phyloP scores from a whole-genome alignment of 2,113 vertebrate species.

The Chitala chitala region DNA sequence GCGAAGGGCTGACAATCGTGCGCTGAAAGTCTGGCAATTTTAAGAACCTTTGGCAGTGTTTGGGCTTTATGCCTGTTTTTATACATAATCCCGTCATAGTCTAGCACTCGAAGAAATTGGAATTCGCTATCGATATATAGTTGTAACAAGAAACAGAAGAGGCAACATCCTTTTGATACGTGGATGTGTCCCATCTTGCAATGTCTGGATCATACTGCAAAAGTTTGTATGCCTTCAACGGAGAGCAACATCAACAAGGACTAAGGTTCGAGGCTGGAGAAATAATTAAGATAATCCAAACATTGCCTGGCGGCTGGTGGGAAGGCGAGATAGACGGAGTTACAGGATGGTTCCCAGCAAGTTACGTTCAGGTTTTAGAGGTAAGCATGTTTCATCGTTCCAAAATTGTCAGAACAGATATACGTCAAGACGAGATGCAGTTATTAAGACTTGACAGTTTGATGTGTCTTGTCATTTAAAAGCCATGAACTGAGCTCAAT shows the following conservation, averaged over 20 bases:
- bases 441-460: background rate
- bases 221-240: slow-evolving; percentile 84
- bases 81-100: background rate
- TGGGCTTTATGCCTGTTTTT: background rate
- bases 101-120: background rate
- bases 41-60: background rate
- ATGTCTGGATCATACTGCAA: slow-evolving; percentile 72
- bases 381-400: slow-evolving; percentile 54
- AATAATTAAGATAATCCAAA: slow-evolving; percentile 78
- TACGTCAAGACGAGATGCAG: background rate
- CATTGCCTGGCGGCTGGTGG: slow-evolving; percentile 89
- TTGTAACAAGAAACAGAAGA: background rate
- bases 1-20: background rate
- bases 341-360: slow-evolving; percentile 90
- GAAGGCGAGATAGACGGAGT: slow-evolving; percentile 88
- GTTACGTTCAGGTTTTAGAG: slow-evolving; percentile 89
- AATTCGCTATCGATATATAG: background rate
- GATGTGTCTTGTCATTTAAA: too few relatives aligned
- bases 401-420: background rate
- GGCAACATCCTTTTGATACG: background rate
- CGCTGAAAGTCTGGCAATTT: background rate
- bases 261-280: slow-evolving; percentile 84
- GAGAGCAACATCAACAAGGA: slow-evolving; percentile 83
- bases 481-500: too few relatives aligned
- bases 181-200: slow-evolving; percentile 23